Base-by-base conservation (phyloP, 2,797 vertebrate genomes). In the Lagocephalus sceleratus region DNA sequence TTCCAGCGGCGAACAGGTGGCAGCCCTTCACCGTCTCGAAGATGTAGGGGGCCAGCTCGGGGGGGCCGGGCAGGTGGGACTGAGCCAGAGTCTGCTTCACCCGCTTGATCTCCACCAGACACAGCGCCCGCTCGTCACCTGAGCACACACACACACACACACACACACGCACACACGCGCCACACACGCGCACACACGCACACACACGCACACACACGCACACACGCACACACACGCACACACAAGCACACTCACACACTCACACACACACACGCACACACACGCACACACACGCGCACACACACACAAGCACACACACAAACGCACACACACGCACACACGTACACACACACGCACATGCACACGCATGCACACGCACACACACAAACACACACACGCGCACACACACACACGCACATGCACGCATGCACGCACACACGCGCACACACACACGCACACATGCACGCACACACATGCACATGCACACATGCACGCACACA, bases 21-120 rank as follows among this genome's bases (percentile, higher is more conserved):
- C 97, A 99, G 66, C 97, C 97, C 87, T 98, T 99, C 76, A 99
- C 94, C 0, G 95, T 95, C 86, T 99, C 97, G 42, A 99, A 98
- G 76, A 98, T 75, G 59, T 90, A 95, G 26, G 96, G 94, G 3
- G 92, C 88, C 69, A 99, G 78, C 56, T 99, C 97, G 0, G 95
- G 93, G 84, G 97, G 95, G 57, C 92, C 93, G 5, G 97, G 95
- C 63, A 99, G 92, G 82, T 99, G 97, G 20, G 95, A 93, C 87
- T 99, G 97, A 2, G 95, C 93, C 59, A 99, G 80, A 41, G 94
- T 96, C 83, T 97, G 97, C 72, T 98, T 99, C 52, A 99, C 95
- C 57, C 95, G 93, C 89, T 99, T 99, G 54, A 98, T 94, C 32
- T 99, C 97, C 56, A 96, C 90, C 52, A 98, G 90, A 68, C 96